Conservation (phyloP, 2,888 invertebrate species). For the Drosophila antonietae region DNA sequence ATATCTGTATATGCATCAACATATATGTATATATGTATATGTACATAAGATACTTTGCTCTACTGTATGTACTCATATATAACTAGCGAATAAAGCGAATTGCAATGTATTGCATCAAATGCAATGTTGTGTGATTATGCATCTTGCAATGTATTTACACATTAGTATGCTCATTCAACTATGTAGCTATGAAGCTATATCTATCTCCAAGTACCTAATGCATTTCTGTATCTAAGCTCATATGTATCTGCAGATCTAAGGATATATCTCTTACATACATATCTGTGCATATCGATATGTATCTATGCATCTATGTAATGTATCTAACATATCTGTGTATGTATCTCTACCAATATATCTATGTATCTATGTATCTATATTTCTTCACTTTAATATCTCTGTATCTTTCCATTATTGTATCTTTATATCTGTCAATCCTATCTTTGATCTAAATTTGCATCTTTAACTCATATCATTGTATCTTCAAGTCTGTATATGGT, state of each 20-base stretch:
- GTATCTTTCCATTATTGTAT: not conserved
- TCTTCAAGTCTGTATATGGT: not conserved
- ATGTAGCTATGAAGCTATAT: not conserved
- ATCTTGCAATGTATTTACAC: no score
- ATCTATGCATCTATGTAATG: not conserved
- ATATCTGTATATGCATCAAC: not conserved
- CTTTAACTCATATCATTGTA: not conserved
- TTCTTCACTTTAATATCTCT: not conserved
- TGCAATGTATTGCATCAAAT: conserved; percentile 5
- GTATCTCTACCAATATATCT: not conserved
- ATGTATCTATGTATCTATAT: not conserved
- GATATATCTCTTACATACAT: no score
- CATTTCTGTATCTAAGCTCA: not conserved
- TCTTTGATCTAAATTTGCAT: not conserved
- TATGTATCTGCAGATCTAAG: not conserved
- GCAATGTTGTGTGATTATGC: not conserved
- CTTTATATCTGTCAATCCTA: not conserved
- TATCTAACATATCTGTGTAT: not conserved
- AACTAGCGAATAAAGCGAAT: conserved; percentile 2
- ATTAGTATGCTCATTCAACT: no score
- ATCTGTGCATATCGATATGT: not conserved
- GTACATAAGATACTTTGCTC: not conserved
- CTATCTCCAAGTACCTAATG: not conserved
- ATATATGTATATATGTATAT: not conserved
- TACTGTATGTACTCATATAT: not conserved